phyloP scores from a whole-genome alignment of 1,140 invertebrate species.

The Drosophila setifemur region DNA sequence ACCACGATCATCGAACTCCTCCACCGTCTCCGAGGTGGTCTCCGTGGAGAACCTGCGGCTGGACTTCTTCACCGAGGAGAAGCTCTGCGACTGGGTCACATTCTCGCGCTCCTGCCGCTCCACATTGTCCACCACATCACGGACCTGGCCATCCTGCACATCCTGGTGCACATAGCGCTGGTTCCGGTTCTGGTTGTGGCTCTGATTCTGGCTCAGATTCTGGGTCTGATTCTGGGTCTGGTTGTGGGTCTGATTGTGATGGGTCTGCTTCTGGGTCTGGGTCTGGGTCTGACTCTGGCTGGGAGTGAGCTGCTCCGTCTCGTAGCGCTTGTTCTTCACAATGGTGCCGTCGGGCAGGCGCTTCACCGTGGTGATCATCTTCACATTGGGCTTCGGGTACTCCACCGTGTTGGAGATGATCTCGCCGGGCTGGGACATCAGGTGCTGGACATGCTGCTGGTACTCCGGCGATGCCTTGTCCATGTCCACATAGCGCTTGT shows the following conservation, averaged over 20 bases:
- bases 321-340: slow-evolving; percentile 86
- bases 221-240: slow-evolving; percentile 27
- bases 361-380: slow-evolving; percentile 86
- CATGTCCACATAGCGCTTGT: slow-evolving; percentile 80
- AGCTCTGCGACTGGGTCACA: slow-evolving; percentile 62
- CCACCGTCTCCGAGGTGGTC: slow-evolving; percentile 74
- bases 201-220: slow-evolving; percentile 8
- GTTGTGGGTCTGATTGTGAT: slow-evolving; percentile 23
- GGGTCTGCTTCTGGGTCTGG: slow-evolving; percentile 15
- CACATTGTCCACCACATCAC: slow-evolving; percentile 60
- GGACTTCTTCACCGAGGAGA: slow-evolving; percentile 71
- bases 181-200: slow-evolving; percentile 29
- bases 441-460: slow-evolving; percentile 72
- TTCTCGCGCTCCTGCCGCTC: slow-evolving; percentile 48
- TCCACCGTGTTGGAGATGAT: slow-evolving; percentile 85
- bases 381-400: slow-evolving; percentile 86
- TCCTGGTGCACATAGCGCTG: slow-evolving; percentile 35
- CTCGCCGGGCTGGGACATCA: slow-evolving; percentile 78
- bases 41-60: slow-evolving; percentile 73
- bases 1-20: slow-evolving; percentile 59
- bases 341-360: slow-evolving; percentile 86
- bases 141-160: slow-evolving; percentile 35
- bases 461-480: slow-evolving; percentile 78
- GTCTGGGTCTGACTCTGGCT: slow-evolving; percentile 5
- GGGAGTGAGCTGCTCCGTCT: slow-evolving; percentile 83